Base-by-base conservation (phyloP, 2,797 vertebrate genomes). In the Pitangus sulphuratus region DNA sequence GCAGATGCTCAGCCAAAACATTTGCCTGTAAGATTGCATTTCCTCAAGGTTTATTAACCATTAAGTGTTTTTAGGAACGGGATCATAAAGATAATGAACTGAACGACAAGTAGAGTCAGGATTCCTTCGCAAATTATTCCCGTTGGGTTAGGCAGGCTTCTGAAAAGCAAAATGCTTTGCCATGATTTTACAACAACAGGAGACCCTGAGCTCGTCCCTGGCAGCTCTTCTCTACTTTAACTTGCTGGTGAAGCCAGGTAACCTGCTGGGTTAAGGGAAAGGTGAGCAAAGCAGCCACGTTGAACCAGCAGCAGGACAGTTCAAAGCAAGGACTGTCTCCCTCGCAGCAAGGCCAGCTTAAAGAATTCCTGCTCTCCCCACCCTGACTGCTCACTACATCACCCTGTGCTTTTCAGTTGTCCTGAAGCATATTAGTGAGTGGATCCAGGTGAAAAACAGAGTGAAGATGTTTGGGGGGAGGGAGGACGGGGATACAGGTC, bases 41-140 rank as follows among this genome's bases (percentile, higher is more conserved):
- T 95, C 75, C 94, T 97, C 84, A 54, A 87, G 47, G 68, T 92
- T 96, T 84, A 97, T 95, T 96, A 97, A 95, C 89, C 62, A 87
- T 75, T 86, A 87, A 89, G 87, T 25, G 53, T 69, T 79, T 75
- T 84, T 78, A 77, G 25, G 51, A 11, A 33, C 0, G 0, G 45
- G 51, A 79, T 87, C 71, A 42, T 87, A 77, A 95, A 78, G 89
- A 85, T 89, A 94, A 84, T 78, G 81, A 92, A 93, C 68, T 37
- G 83, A 94, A 65, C 1, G 22, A 71, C 81, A 57, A 95, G 71
- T 53, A 61, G 7, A 87, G 81, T 76, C 93, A 68, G 44, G 83
- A 44, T 8, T 77, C 37, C 60, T 83, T 61, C 1, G 0, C 50
- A 68, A 24, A 79, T 85, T 45, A 75, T 85, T 92, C 92, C 78